Evolutionary conservation across 2,888 invertebrate genomes (phyloP).

Genomic region (Ypsolopha scabrella): DNA sequence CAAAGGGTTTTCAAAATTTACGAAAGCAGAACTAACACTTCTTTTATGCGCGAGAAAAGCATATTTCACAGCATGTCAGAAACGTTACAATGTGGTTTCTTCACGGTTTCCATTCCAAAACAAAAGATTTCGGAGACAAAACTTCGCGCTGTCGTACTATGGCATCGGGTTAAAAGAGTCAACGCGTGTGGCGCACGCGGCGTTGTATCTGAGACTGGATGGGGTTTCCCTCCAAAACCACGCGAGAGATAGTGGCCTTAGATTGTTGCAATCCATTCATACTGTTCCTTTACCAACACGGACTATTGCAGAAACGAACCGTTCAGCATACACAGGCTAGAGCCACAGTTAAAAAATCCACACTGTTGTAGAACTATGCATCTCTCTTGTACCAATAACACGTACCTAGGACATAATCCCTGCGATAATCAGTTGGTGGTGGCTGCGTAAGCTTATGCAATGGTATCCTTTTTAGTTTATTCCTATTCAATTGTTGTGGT

Average conservation of each 20-base stretch:
- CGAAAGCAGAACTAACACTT: slow-evolving; percentile 65
- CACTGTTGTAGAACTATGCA: background rate
- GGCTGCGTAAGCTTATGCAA: background rate
- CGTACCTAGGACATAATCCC: no score
- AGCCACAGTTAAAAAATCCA: no score
- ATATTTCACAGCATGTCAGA: slow-evolving; percentile 58
- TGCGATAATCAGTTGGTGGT: no score
- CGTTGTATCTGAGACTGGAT: slow-evolving; percentile 49
- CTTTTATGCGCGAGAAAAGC: slow-evolving; percentile 54
- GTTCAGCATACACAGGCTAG: no score
- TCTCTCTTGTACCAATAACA: background rate
- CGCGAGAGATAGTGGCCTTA: slow-evolving; percentile 14
- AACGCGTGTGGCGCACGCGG: slow-evolving; percentile 65
- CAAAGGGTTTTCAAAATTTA: slow-evolving; percentile 19
- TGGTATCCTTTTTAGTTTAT: background rate
- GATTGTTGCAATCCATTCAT: slow-evolving; percentile 1
- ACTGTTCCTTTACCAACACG: background rate
- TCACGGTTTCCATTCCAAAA: slow-evolving; percentile 60
- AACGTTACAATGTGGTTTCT: slow-evolving; percentile 50
- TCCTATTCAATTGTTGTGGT: background rate
- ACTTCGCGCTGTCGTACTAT: slow-evolving; percentile 47
- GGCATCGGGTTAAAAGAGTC: slow-evolving; percentile 42
- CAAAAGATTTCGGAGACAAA: slow-evolving; percentile 54
- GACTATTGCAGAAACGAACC: no score
- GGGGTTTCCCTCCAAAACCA: slow-evolving; percentile 59